These are phyloP conservation scores for Drosophila erecta DNA, from an alignment of 1,140 invertebrate species.

Conservation along the genomic window DNA sequence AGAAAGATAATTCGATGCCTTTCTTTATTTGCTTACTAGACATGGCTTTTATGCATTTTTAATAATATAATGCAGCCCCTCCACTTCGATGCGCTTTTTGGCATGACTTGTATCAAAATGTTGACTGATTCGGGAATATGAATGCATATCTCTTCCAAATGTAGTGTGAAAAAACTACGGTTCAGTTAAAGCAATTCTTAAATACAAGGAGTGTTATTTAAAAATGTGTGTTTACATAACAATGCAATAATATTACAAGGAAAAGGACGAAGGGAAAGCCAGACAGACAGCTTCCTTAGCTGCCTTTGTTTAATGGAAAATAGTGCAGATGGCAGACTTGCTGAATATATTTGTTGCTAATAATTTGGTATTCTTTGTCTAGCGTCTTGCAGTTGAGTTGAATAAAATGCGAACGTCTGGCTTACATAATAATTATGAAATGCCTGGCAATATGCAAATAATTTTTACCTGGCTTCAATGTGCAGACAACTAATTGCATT, in stretches of 20 bases:
- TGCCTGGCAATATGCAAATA: not conserved
- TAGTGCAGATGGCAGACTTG: not conserved
- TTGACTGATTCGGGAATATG: not conserved
- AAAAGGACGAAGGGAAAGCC: no score
- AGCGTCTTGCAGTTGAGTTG: constrained; percentile 1
- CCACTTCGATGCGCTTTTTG: not conserved
- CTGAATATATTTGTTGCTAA: not conserved
- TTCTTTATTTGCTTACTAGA: constrained; percentile 36
- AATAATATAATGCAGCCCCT: constrained; percentile 7
- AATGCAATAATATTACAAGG: not conserved
- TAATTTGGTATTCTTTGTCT: not conserved
- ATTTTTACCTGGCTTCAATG: not conserved
- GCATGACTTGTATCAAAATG: not conserved
- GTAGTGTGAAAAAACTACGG: no score
- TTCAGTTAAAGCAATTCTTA: no score
- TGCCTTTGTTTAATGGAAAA: not conserved
- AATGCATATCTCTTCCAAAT: no score
- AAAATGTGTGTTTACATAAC: not conserved
- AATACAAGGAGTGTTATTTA: not conserved
- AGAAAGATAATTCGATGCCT: constrained; percentile 20
- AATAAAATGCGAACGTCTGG: constrained; percentile 1
- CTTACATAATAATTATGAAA: not conserved
- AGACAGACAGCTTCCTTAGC: not conserved
- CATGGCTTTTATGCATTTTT: constrained; percentile 45
- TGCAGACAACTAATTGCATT: constrained; percentile 7